Conservation (phyloP, 2,797 vertebrate species). For the Pristis pectinata region DNA sequence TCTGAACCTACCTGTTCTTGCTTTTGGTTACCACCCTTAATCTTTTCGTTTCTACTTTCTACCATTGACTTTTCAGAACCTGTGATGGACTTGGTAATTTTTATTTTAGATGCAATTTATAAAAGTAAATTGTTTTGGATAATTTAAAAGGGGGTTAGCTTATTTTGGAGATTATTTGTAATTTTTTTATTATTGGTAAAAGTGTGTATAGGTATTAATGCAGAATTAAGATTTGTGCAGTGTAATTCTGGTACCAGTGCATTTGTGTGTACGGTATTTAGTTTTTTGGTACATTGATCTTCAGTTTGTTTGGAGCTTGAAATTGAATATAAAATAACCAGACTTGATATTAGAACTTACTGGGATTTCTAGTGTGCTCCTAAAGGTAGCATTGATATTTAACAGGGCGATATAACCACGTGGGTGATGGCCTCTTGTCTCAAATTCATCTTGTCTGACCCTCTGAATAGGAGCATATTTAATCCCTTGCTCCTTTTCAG, state of each 20-base stretch:
- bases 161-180: background rate
- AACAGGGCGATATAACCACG: background rate
- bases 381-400: background rate
- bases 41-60: background rate
- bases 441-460: background rate
- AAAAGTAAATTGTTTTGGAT: background rate
- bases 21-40: background rate
- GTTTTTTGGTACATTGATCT: background rate
- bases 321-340: background rate
- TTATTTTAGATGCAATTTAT: background rate
- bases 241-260: too few species aligned
- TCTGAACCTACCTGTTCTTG: background rate
- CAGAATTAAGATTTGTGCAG: background rate
- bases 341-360: background rate
- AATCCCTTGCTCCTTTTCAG: too few species aligned
- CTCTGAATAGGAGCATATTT: background rate
- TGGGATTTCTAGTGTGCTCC: background rate
- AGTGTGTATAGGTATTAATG: background rate
- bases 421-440: background rate
- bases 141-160: background rate
- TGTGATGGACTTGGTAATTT: background rate
- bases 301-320: background rate
- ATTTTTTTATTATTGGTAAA: background rate
- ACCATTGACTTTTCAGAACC: background rate
- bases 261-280: background rate